Evolutionary conservation across 2,113 vertebrate genomes (phyloP).

Genomic region (Dicaeum eximium): DNA sequence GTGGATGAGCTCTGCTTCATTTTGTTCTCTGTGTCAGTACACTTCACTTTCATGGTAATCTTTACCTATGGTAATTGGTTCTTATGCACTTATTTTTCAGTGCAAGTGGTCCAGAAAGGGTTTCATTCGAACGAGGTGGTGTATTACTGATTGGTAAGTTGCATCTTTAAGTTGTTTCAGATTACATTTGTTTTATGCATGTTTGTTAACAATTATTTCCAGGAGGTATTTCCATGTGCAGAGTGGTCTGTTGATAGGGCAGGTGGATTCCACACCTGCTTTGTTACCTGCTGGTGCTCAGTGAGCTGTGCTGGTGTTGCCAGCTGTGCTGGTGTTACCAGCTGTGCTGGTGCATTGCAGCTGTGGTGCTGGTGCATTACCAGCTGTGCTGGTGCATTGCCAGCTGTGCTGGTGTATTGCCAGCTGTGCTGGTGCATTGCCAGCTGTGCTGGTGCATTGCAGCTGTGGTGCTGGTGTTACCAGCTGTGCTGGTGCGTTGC

Average conservation of each 20-base stretch:
- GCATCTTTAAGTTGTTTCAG: neutral
- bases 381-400: no score
- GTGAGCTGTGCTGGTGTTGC: no score
- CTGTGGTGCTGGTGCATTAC: no score
- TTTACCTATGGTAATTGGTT: neutral
- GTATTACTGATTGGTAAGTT: conserved; percentile 91
- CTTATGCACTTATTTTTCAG: conserved; percentile 75
- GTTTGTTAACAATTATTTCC: no score
- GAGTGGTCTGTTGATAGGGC: neutral
- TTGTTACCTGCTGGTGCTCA: neutral
- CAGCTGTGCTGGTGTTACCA: no score
- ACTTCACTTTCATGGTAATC: neutral
- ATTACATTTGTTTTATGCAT: neutral
- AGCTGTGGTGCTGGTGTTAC: no score
- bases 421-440: no score
- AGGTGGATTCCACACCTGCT: neutral
- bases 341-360: no score
- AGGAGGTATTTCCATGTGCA: neutral
- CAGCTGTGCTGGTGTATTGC: no score
- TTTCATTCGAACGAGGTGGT: conserved; percentile 95
- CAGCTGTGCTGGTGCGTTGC: no score
- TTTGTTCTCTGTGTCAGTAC: neutral
- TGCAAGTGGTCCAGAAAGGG: conserved; percentile 98
- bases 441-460: no score
- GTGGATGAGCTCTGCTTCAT: neutral